These are phyloP conservation scores for Sericinus montela DNA, from an alignment of 2,888 invertebrate species.

Conservation along the genomic window DNA sequence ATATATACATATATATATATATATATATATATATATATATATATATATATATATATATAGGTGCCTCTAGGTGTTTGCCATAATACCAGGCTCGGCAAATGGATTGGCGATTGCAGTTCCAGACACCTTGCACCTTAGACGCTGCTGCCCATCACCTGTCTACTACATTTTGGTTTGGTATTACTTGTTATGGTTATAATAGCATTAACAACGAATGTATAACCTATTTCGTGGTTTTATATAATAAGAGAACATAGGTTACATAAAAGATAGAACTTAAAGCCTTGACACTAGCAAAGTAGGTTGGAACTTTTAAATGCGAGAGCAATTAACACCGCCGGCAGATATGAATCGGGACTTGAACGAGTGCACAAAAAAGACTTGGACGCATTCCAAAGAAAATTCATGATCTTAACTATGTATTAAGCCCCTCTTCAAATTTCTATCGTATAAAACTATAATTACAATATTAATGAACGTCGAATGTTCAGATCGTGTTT, in stretches of 20 bases:
- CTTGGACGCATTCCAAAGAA: constrained; percentile 16
- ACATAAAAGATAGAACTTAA: background rate
- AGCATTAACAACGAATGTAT: too few relatives aligned
- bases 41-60: too few relatives aligned
- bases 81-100: too few relatives aligned
- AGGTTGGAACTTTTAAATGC: constrained; percentile 19
- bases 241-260: background rate
- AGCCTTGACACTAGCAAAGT: constrained; percentile 14
- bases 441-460: background rate
- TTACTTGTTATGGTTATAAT: too few relatives aligned
- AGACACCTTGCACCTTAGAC: too few relatives aligned
- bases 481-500: too few relatives aligned
- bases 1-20: too few relatives aligned
- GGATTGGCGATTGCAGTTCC: too few relatives aligned
- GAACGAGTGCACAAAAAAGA: constrained; percentile 15
- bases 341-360: constrained; percentile 19
- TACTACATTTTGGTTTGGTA: too few relatives aligned
- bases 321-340: constrained; percentile 19
- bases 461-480: background rate
- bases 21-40: too few relatives aligned
- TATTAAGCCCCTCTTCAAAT: constrained; percentile 5
- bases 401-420: constrained; percentile 10
- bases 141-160: too few relatives aligned
- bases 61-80: too few relatives aligned
- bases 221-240: background rate